Percentiles rank a stretch among this genome's conserved stretches.
Conservation (phyloP, 2,113 vertebrate genomes). For the Lophura nycthemera region DNA sequence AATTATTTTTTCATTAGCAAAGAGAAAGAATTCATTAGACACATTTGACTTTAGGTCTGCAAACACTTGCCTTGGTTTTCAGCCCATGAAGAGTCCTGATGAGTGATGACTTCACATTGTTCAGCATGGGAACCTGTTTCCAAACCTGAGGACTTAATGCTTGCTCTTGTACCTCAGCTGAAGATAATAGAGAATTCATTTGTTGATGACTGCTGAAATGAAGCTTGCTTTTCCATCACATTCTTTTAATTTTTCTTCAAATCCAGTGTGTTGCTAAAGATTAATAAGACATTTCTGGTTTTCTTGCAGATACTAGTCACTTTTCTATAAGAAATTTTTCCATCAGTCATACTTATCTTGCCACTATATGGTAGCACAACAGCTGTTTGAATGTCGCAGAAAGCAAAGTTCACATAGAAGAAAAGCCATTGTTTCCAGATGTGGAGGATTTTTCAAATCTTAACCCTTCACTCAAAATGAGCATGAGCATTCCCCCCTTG, state of each 20-base stretch:
- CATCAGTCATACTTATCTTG: neutral
- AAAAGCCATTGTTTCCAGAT: neutral
- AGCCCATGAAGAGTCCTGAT: neutral
- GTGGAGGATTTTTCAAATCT: neutral
- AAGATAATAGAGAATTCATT: neutral
- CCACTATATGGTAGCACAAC: neutral
- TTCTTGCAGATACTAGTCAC: neutral
- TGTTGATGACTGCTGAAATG: neutral
- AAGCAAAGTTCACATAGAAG: neutral
- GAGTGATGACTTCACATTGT: neutral
- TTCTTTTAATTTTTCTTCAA: neutral
- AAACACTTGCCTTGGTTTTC: neutral
- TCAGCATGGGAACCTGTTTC: neutral
- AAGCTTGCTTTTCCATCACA: neutral
- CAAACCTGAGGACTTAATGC: neutral
- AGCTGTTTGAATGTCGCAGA: neutral
- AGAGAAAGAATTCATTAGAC: neutral
- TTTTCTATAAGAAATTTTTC: neutral
- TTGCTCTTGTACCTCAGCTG: neutral
- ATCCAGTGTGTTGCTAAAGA: neutral
- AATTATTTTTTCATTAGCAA: neutral
- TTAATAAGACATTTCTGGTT: neutral
- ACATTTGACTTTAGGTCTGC: neutral
- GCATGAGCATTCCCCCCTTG: neutral
- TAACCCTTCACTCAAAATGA: neutral